Conservation (phyloP, 2,797 vertebrate species). For the Novumbra hubbsi region DNA sequence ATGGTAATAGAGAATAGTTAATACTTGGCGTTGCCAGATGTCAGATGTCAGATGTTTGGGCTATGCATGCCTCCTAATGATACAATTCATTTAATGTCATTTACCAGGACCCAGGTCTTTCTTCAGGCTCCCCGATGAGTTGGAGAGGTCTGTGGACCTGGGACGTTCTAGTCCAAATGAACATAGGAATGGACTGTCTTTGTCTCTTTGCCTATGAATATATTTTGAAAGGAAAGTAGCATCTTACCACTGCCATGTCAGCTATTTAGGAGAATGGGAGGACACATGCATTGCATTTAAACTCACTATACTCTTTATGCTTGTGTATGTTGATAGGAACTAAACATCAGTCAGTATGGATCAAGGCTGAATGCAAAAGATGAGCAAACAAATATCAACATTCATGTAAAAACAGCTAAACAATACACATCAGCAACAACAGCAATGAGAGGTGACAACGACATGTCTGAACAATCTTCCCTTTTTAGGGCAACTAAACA, state of each 20-base stretch:
- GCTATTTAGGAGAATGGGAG: neutral
- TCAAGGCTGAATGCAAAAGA: too few species aligned
- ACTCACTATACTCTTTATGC: too few species aligned
- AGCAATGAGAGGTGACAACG: too few species aligned
- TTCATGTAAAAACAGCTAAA: too few species aligned
- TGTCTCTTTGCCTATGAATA: constrained; percentile 28
- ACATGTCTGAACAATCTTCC: too few species aligned
- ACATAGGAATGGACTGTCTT: constrained; percentile 20
- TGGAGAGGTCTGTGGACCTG: constrained; percentile 34
- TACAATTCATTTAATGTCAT: constrained; percentile 16
- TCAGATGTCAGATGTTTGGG: constrained; percentile 8
- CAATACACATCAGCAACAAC: too few species aligned
- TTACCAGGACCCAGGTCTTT: constrained; percentile 21
- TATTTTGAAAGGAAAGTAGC: constrained; percentile 40
- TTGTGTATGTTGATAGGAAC: too few species aligned
- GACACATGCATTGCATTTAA: too few species aligned
- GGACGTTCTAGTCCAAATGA: constrained; percentile 16
- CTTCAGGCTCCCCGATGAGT: constrained; percentile 16
- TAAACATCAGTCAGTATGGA: too few species aligned
- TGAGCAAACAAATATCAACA: too few species aligned
- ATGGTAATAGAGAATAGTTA: neutral
- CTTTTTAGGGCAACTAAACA: too few species aligned
- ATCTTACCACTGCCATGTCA: constrained; percentile 26
- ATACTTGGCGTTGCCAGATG: neutral
- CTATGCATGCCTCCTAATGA: constrained; percentile 11